A percentile compares a stretch with the other conserved stretches of the same genome.
phyloP scores from a whole-genome alignment of 2,797 vertebrate genomes.

The Botia almorhae region DNA sequence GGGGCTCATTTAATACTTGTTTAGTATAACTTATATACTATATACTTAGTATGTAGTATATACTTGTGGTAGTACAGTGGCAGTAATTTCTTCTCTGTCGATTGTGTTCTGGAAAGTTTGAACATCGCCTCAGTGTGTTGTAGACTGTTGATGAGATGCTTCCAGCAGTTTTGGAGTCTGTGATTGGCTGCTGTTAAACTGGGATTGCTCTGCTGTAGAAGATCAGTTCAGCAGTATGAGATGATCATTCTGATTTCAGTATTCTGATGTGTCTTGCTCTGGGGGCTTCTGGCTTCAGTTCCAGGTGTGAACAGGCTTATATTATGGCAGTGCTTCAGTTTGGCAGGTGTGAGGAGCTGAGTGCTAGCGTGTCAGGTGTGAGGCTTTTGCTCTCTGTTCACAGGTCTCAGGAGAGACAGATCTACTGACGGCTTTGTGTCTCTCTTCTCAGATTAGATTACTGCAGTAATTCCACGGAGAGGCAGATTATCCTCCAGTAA shows the following conservation, averaged over 20 bases:
- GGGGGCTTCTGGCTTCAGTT: slow-evolving; percentile 1
- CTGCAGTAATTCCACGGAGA: slow-evolving; percentile 51
- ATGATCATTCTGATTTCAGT: slow-evolving; percentile 8
- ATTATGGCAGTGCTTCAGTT: neutral
- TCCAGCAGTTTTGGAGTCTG: too few species aligned
- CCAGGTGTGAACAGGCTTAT: slow-evolving; percentile 26
- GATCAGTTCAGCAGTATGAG: neutral
- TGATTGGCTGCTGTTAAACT: too few species aligned
- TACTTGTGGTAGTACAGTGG: too few species aligned
- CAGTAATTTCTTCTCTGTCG: too few species aligned
- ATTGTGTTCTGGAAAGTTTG: too few species aligned
- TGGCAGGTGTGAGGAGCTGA: slow-evolving; percentile 45
- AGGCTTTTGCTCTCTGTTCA: slow-evolving; percentile 32
- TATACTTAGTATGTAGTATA: too few species aligned
- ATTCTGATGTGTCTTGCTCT: neutral
- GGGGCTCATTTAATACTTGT: too few species aligned
- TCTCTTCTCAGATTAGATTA: slow-evolving; percentile 61
- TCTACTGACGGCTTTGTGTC: slow-evolving; percentile 59
- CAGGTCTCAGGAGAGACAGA: slow-evolving; percentile 41
- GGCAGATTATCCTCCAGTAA: slow-evolving; percentile 52
- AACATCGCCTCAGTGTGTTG: too few species aligned
- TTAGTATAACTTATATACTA: too few species aligned
- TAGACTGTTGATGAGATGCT: too few species aligned
- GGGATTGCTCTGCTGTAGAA: too few species aligned
- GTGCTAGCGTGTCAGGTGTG: slow-evolving; percentile 7